Evolutionary conservation across 2,888 invertebrate species (phyloP).

Genomic region (Temnothorax ravouxi): DNA sequence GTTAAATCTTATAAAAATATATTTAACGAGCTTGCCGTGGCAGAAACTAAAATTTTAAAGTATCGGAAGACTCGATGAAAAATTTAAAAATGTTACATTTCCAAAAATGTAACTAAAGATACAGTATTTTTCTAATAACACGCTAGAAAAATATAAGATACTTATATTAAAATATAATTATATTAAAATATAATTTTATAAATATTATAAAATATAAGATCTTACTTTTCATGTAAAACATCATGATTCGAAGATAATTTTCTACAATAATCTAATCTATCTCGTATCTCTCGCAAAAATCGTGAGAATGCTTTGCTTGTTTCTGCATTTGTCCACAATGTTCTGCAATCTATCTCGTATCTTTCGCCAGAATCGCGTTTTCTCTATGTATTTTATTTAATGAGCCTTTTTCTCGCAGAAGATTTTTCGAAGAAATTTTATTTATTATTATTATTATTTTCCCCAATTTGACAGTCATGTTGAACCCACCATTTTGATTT

Average conservation of each 20-base stretch:
- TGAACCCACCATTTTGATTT: no score
- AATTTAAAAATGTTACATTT: background rate
- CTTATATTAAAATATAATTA: no score
- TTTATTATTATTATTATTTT: background rate
- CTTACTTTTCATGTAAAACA: background rate
- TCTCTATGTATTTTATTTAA: background rate
- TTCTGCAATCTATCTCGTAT: background rate
- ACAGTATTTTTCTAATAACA: background rate
- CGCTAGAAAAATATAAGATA: background rate
- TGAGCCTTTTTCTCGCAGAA: background rate
- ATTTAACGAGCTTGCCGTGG: background rate
- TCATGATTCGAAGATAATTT: background rate
- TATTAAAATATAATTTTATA: no score
- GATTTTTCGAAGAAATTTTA: background rate
- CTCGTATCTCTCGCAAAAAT: background rate
- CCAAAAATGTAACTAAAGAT: background rate
- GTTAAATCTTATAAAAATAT: constrained; percentile 25
- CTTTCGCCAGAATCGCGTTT: background rate
- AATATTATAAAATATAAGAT: background rate
- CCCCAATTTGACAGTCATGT: no score
- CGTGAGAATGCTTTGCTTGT: background rate
- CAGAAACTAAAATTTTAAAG: background rate
- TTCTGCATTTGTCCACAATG: background rate
- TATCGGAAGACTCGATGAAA: background rate
- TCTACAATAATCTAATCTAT: background rate